These are phyloP conservation scores for Bryconaethiops microstoma DNA, from an alignment of 2,797 vertebrate species.

Conservation along the genomic window DNA sequence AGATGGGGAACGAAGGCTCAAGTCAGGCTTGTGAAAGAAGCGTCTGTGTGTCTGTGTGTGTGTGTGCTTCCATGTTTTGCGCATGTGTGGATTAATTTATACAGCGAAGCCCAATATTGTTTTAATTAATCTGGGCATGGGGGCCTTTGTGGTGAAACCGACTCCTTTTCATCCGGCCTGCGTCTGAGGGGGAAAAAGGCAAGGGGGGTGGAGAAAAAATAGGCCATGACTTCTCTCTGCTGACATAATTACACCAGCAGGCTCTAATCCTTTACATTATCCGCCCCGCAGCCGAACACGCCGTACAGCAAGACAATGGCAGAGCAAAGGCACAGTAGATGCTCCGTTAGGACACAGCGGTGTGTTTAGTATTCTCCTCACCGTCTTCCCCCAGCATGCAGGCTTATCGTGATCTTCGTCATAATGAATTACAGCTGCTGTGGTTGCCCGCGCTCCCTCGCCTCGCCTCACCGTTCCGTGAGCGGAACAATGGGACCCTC, in stretches of 20 bases:
- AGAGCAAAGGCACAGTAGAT: constrained; percentile 20
- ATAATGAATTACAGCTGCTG: constrained; percentile 49
- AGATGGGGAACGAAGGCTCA: constrained; percentile 47
- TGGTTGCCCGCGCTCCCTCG: constrained; percentile 23
- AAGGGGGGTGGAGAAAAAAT: not conserved
- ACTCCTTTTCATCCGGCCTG: constrained; percentile 49
- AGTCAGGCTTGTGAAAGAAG: constrained; percentile 48
- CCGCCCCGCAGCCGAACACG: constrained; percentile 17
- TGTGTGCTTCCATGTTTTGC: constrained; percentile 10
- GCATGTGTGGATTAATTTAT: constrained; percentile 47
- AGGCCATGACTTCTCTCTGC: constrained; percentile 50
- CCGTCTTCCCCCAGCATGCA: not conserved
- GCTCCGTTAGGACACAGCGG: constrained; percentile 18
- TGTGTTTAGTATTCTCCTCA: constrained; percentile 27
- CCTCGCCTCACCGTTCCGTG: not conserved
- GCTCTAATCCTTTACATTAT: constrained; percentile 46
- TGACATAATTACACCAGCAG: constrained; percentile 54
- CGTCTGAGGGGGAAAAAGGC: constrained; percentile 13
- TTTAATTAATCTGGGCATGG: constrained; percentile 59
- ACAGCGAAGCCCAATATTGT: constrained; percentile 51
- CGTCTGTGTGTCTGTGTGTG: not conserved
- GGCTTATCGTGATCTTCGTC: constrained; percentile 40
- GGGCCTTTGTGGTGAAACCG: constrained; percentile 41
- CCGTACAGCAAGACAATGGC: constrained; percentile 20
- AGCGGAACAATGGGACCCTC: not conserved